Evolutionary conservation across 2,797 vertebrate species (phyloP).

Genomic region (Bradypus variegatus): DNA sequence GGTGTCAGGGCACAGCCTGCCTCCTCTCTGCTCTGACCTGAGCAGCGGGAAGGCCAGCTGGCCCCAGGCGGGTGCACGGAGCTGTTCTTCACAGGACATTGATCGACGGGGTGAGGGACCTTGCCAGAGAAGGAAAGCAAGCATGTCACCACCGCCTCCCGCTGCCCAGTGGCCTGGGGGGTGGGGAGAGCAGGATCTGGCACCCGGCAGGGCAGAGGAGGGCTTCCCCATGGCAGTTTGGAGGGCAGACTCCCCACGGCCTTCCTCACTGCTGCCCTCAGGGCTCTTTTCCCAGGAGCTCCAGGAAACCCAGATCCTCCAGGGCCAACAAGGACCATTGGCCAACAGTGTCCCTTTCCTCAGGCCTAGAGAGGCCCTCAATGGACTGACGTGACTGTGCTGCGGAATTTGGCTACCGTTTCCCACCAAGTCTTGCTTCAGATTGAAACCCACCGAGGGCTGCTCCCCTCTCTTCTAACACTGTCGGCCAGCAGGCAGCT

Average conservation of each 20-base stretch:
- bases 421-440: background rate
- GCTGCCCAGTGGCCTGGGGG: too few relatives aligned
- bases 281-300: background rate
- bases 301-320: background rate
- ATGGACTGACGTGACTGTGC: background rate
- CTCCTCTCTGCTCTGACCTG: background rate
- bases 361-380: too few relatives aligned
- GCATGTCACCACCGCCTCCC: too few relatives aligned
- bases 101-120: background rate
- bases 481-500: background rate
- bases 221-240: background rate
- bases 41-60: background rate
- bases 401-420: background rate
- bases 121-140: background rate
- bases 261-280: background rate
- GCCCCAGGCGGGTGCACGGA: too few relatives aligned
- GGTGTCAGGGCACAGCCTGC: background rate
- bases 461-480: background rate
- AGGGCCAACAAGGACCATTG: background rate
- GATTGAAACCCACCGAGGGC: too few relatives aligned
- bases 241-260: background rate
- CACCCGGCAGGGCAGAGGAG: too few relatives aligned
- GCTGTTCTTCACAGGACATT: background rate
- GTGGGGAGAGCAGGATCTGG: background rate
- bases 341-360: background rate